Conservation (phyloP, 2,113 vertebrate genomes). For the rat (Rattus norvegicus) region GRCr8 NC_086021.1:32839501-32840000, state of each 20-base stretch:
- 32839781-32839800: neutral
- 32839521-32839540: neutral
- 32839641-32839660: too few species aligned
- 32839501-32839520: neutral
- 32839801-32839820: neutral
- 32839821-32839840: neutral
- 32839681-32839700: neutral
- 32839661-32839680: neutral
- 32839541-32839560: neutral
- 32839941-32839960: neutral
- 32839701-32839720: neutral
- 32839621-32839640: neutral
- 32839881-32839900: neutral
- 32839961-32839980: neutral
- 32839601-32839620: neutral
- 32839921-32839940: neutral
- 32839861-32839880: neutral
- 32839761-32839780: neutral
- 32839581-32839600: neutral
- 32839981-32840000: neutral
- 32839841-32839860: neutral
- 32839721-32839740: neutral
- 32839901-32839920: neutral
- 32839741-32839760: accelerated
- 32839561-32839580: neutral